Evolutionary conservation across 2,888 invertebrate species (phyloP).

Genomic region (Drosophila tanythrix): DNA sequence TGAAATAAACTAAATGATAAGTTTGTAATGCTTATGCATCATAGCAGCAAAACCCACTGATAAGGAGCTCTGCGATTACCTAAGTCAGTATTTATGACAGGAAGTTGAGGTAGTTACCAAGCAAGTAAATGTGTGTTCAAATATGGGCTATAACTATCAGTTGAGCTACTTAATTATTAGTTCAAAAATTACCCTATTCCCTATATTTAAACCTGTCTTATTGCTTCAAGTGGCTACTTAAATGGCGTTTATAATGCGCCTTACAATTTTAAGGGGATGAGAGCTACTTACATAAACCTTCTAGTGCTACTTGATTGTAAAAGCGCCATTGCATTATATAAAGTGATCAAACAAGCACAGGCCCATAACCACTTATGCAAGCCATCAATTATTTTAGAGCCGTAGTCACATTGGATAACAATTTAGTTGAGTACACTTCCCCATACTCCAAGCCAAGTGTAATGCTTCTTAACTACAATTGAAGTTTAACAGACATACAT

Average conservation of each 20-base stretch:
- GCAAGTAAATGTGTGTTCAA: constrained; percentile 3
- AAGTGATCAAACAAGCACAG: constrained; percentile 19
- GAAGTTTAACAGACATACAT: constrained; percentile 20
- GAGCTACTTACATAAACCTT: constrained; percentile 14
- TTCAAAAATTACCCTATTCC: not conserved
- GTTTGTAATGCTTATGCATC: constrained; percentile 1
- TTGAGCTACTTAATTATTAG: not conserved
- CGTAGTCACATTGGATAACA: constrained; percentile 7
- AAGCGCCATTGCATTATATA: not conserved
- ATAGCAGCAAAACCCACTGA: constrained; percentile 6
- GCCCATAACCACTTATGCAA: constrained; percentile 9
- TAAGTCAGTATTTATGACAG: constrained; percentile 29
- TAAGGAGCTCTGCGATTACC: constrained; percentile 35
- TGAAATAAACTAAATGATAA: constrained; percentile 7
- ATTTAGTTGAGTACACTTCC: constrained; percentile 32
- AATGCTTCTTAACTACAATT: constrained; percentile 21
- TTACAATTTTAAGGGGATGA: constrained; percentile 1
- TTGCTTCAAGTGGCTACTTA: constrained; percentile 5
- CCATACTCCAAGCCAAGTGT: constrained; percentile 30
- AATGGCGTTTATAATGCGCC: constrained; percentile 11
- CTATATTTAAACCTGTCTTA: constrained; percentile 11
- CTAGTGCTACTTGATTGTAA: constrained; percentile 7
- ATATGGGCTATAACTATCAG: constrained; percentile 45
- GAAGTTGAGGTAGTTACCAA: constrained; percentile 29
- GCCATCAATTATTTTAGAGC: not conserved